Conservation (phyloP, 2,888 invertebrate species). For the Octodonta nipae region DNA sequence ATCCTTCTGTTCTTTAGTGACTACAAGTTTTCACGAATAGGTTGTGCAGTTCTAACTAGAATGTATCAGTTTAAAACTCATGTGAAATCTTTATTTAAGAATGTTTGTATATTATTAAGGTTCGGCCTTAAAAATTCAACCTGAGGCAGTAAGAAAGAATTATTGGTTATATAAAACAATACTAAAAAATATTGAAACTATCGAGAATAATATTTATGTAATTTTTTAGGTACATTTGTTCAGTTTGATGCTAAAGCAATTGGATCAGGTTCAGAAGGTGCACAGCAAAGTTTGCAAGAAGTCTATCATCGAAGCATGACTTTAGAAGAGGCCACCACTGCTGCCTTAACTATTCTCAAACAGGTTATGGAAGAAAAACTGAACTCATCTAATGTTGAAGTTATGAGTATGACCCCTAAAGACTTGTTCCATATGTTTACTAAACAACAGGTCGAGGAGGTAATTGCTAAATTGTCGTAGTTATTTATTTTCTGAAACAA, state of each 20-base stretch:
- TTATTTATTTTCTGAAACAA: too few relatives aligned
- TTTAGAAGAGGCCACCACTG: constrained; percentile 79
- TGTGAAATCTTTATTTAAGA: too few relatives aligned
- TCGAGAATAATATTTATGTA: too few relatives aligned
- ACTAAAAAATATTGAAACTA: too few relatives aligned
- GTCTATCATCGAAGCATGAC: constrained; percentile 77
- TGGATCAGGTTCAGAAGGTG: constrained; percentile 97
- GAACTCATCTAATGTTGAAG: constrained; percentile 92
- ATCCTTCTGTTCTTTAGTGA: too few relatives aligned
- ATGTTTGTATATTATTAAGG: too few relatives aligned
- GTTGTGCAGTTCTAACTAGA: too few relatives aligned
- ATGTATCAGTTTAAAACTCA: too few relatives aligned
- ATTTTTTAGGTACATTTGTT: constrained; percentile 94
- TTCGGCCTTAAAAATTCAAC: too few relatives aligned
- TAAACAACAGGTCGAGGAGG: constrained; percentile 81
- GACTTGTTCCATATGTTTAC: constrained; percentile 78
- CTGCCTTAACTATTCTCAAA: constrained; percentile 85
- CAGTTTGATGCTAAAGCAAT: constrained; percentile 98
- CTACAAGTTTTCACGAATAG: too few relatives aligned
- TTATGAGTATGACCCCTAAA: constrained; percentile 81
- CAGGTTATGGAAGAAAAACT: constrained; percentile 99
- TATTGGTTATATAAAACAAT: too few relatives aligned
- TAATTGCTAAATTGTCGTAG: constrained; percentile 45
- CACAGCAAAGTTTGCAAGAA: constrained; percentile 81
- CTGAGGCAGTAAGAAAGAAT: too few relatives aligned